Base-by-base conservation (phyloP, 35 echinoderm and acorn worm genomes). In the Apostichopus californicus region DNA sequence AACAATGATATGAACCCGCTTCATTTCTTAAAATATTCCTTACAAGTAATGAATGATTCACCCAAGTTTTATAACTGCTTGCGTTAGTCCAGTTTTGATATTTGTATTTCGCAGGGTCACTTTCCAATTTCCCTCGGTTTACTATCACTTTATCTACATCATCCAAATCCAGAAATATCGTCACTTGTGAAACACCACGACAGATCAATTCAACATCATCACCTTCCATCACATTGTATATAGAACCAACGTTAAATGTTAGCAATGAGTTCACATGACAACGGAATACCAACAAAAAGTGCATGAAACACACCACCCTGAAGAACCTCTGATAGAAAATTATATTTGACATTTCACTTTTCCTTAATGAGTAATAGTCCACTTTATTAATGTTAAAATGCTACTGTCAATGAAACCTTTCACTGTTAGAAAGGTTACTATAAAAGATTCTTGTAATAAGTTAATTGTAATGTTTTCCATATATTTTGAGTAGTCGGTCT, bases 121-220 rank as follows among this genome's bases (percentile, higher is more conserved):
- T 6, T 6, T 15, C 9, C n/a, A 73, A 15, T 73, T 1, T 17
- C 15, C 70, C 70, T 11, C 23, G 12, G 0, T 73, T 17, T 18
- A 73, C 15, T 6, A 73, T 18, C 18, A 18, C 70, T 21, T 15
- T 17, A 8, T 73, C 70, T 73, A n/a, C n/a, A n/a, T 23, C 70
- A 15, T 73, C 70, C 18, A 17, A 73, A 73, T 73, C 70, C 70
- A 73, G n/a, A 73, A 15, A 73, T 21, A 73, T 73, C 5, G 0
- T 18, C 12, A 73, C 70, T 15, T 10, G 15, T 6, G 10, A 6
- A 73, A 73, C n/a, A 21, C 14, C 15, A 73, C 0, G n/a, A 17
- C 70, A 73, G 11, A 17, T 21, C 71, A 75, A n/a, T 75, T 75
- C 71, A 75, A 75, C 17, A 75, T 75, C 71, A 75, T 75, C 71